Base-by-base conservation (phyloP, 2,797 vertebrate species). In the Rhincodon typus region DNA sequence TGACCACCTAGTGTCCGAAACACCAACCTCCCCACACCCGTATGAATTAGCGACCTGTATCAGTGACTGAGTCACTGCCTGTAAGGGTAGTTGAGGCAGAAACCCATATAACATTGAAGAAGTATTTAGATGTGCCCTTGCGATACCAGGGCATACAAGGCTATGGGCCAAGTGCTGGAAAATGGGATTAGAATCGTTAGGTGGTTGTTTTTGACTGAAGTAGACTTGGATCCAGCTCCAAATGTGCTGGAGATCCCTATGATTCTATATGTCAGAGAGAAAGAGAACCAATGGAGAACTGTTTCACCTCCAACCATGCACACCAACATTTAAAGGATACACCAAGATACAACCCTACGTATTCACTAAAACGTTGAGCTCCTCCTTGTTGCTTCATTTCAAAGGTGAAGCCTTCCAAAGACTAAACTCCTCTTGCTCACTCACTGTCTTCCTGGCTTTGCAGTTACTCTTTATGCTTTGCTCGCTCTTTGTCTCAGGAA, bases 401-500 rank as follows among this genome's bases (percentile, higher is more conserved):
- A n/a, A 77, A 34, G 94, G 42, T 15, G 50, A 57, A 42, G 7
- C 30, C 94, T 50, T 34, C 94, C 46, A 74, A 53, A 77, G 12
- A n/a, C 96, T 98, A 97, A 97, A 67, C 50, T 96, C 97, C 94
- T 97, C 96, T 96, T 97, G 97, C 97, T 97, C 96, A 96, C 96
- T 97, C 96, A 96, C 96, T 7, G 69, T 96, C 97, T 96, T 97
- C 96, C 97, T 97, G 97, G 96, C 96, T 97, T 97, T 96, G 96
- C 97, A 96, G 96, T 97, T 96, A 77, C 30, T 97, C 96, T 97
- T 98, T 97, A 96, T 1, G 95, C 97, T 98, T 96, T 97, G 96
- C 97, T 97, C 97, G 97, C 97, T 96, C 97, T 97, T 97, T 97
- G 96, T 97, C 98, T 96, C 98, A 99, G 99, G 99, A 99, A 96